Evolutionary conservation across 2,113 vertebrate genomes (phyloP).

Genomic region (Felis chaus): DNA sequence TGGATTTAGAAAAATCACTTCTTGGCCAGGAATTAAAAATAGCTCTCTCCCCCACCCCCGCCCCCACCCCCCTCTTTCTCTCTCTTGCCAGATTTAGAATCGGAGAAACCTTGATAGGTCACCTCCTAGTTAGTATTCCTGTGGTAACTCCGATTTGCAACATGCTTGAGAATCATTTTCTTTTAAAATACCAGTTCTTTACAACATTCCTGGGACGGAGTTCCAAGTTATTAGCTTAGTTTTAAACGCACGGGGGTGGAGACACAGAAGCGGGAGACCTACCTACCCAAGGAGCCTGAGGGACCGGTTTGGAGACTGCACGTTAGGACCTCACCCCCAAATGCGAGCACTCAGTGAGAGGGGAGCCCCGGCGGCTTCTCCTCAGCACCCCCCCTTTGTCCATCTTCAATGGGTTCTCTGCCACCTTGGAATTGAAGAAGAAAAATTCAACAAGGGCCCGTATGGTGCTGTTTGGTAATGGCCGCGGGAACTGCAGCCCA

Average conservation of each 20-base stretch:
- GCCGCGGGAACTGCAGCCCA: background rate
- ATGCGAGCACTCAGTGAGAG: background rate
- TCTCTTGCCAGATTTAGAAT: constrained; percentile 53
- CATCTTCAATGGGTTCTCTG: background rate
- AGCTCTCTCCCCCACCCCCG: background rate
- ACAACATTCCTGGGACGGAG: background rate
- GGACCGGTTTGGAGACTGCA: rapidly evolving
- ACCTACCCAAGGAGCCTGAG: rapidly evolving
- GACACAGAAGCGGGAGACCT: background rate
- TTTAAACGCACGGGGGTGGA: background rate
- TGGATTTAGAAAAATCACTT: constrained; percentile 38
- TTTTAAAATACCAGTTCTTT: constrained; percentile 19
- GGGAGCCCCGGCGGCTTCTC: background rate
- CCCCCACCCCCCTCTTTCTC: background rate
- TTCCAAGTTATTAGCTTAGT: background rate
- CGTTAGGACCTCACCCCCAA: background rate
- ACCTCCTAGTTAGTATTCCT: constrained; percentile 42
- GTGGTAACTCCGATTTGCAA: background rate
- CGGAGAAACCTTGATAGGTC: background rate
- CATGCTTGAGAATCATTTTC: background rate
- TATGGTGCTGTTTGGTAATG: background rate
- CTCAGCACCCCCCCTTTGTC: background rate
- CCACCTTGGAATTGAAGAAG: background rate
- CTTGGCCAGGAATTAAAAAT: constrained; percentile 66
- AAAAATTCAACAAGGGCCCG: background rate